phyloP scores from a whole-genome alignment of 2,113 vertebrate species.

The Nothocercus nigrocapillus region DNA sequence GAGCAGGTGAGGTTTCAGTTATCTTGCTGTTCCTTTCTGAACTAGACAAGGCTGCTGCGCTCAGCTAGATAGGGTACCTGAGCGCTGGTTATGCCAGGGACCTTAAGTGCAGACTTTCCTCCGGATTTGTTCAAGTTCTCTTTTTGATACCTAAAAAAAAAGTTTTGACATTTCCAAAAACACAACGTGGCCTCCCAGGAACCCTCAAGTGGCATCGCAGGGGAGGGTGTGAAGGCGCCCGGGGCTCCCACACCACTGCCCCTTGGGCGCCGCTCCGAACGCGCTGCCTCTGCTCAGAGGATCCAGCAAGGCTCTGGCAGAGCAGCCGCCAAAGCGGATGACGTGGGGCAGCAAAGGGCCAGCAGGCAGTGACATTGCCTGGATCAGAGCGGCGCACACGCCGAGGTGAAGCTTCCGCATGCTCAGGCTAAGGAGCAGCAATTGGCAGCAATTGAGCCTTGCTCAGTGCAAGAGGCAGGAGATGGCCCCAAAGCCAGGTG shows the following conservation, averaged over 20 bases:
- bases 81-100: neutral
- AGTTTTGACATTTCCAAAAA: neutral
- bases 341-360: neutral
- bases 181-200: no score
- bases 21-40: neutral
- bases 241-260: neutral
- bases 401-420: neutral
- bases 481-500: neutral
- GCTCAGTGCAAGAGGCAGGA: neutral
- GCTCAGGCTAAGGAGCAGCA: neutral
- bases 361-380: neutral
- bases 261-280: accelerated
- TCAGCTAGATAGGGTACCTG: neutral
- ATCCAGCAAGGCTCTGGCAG: neutral
- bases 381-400: neutral
- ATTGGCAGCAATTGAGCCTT: neutral
- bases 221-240: neutral
- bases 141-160: neutral
- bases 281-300: neutral
- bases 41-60: neutral
- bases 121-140: neutral
- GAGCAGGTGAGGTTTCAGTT: constrained; percentile 23
- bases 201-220: neutral
- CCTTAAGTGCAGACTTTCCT: neutral
- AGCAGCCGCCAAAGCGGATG: neutral